A percentile compares a stretch with the other conserved stretches of the same genome.
Evolutionary conservation across 2,888 invertebrate genomes (phyloP).

Genomic region (Boloria euphrosyne): DNA sequence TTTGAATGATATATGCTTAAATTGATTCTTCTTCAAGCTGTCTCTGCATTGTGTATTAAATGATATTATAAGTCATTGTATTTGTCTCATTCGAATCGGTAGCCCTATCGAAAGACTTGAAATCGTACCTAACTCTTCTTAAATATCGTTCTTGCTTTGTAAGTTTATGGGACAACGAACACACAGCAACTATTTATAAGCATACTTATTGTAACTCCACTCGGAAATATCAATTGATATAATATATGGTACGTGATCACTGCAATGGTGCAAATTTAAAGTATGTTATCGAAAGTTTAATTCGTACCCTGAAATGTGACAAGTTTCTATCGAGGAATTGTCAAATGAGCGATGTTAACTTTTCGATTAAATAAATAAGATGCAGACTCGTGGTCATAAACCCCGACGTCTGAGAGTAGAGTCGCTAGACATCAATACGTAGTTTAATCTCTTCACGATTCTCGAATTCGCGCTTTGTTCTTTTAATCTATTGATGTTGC

Average conservation of each 20-base stretch:
- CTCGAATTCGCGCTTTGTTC: slow-evolving; percentile 70
- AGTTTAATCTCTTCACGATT: slow-evolving; percentile 66
- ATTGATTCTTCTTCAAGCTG: slow-evolving; percentile 25
- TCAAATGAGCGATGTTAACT: slow-evolving; percentile 19
- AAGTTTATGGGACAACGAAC: slow-evolving; percentile 72
- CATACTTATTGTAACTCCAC: slow-evolving; percentile 39
- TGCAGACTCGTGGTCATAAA: slow-evolving; percentile 31
- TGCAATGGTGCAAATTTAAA: slow-evolving; percentile 5
- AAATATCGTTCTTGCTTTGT: slow-evolving; percentile 50
- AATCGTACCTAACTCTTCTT: slow-evolving; percentile 34
- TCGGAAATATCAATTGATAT: slow-evolving; percentile 21
- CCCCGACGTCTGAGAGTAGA: slow-evolving; percentile 63
- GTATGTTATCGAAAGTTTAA: slow-evolving; percentile 4
- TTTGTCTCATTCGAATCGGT: slow-evolving; percentile 42
- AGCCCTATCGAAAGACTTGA: slow-evolving; percentile 40
- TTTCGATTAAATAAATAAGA: slow-evolving; percentile 28
- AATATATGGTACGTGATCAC: slow-evolving; percentile 12
- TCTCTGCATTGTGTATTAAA: slow-evolving; percentile 29
- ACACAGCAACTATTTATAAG: slow-evolving; percentile 58
- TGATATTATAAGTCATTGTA: slow-evolving; percentile 29
- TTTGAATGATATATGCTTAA: slow-evolving; percentile 26
- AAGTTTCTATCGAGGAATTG: slow-evolving; percentile 26
- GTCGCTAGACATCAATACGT: slow-evolving; percentile 79
- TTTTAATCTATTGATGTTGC: slow-evolving; percentile 75
- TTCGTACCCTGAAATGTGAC: slow-evolving; percentile 12